Evolutionary conservation across 2,888 invertebrate genomes (phyloP), one percentile per base, ranked within the genome.

Genomic region (Chironomus riparius): DNA sequence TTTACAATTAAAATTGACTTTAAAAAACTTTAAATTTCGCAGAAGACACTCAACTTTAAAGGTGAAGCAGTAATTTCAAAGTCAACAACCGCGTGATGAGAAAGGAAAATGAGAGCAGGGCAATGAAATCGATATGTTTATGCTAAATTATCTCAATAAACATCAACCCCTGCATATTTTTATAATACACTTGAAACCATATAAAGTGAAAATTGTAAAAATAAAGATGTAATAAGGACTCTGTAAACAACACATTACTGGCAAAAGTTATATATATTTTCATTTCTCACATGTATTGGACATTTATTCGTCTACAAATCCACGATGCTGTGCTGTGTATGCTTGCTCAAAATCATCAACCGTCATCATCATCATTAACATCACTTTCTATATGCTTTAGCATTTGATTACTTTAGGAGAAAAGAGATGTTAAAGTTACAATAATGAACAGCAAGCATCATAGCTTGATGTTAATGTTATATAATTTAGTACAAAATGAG

Each of bases 401-500:
- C 38, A 38, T 56, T 56, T 56, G 56, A 56, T 56, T 56, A 56
- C 56, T 65, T 18, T 24, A 24, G 21, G 65, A 24, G 62, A 22
- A 3, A 65, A 65, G 73, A 62, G 68, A 65, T 74, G 65, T 62
- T 62, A 72, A 62, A 72, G 61, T 72, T 62, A 72, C 72, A 72
- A 72, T 72, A 72, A 72, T 72, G 72, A 72, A 72, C 72, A 65
- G 68, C 74, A 74, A 68, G 65, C 48, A 24, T 28, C 74, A 62
- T 38, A 38, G 38, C 38, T 38, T 68, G 74, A 74, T 74, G 74
- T 74, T 74, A 74, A 74, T 74, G 68, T 74, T 74, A 74, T 74
- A 74, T 74, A 74, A 74, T 74, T 74, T 74, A 74, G 62, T 74
- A 74, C 24, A 74, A 74, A 74, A 74, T 74, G 74, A 74, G 50